Conservation (phyloP, 2,113 vertebrate species). For the Neolamprologus caudopunctatus region DNA sequence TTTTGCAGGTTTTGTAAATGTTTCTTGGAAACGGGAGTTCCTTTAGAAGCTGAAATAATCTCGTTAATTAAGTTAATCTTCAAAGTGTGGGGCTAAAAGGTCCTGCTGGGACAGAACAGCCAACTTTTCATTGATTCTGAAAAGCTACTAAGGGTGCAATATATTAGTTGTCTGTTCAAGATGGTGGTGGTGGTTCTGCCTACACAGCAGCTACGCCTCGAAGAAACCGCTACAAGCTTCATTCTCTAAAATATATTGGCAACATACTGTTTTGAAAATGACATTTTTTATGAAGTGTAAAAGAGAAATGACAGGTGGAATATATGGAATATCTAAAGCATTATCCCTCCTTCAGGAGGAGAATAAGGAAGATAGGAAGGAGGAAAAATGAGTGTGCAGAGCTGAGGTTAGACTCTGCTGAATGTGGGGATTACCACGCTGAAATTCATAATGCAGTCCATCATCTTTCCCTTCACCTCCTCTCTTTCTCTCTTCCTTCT, state of each 20-base stretch:
- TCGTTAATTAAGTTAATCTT: not conserved
- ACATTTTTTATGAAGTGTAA: not conserved
- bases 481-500: not conserved
- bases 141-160: not conserved
- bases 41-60: not conserved
- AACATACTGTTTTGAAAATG: not conserved
- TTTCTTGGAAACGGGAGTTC: not conserved
- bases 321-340: constrained; percentile 3
- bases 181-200: not conserved
- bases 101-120: not conserved
- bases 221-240: not conserved
- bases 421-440: constrained; percentile 1
- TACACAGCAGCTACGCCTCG: not conserved
- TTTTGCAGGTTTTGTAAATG: not conserved
- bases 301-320: not conserved
- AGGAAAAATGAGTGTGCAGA: not conserved
- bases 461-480: not conserved
- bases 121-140: not conserved
- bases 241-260: not conserved
- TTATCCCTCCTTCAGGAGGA: not conserved
- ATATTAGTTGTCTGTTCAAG: not conserved
- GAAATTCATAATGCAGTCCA: not conserved
- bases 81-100: not conserved
- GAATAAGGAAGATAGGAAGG: not conserved
- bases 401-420: constrained; percentile 2